phyloP scores from a whole-genome alignment of 2,797 vertebrate genomes.

The Coranthus polyacanthus region DNA sequence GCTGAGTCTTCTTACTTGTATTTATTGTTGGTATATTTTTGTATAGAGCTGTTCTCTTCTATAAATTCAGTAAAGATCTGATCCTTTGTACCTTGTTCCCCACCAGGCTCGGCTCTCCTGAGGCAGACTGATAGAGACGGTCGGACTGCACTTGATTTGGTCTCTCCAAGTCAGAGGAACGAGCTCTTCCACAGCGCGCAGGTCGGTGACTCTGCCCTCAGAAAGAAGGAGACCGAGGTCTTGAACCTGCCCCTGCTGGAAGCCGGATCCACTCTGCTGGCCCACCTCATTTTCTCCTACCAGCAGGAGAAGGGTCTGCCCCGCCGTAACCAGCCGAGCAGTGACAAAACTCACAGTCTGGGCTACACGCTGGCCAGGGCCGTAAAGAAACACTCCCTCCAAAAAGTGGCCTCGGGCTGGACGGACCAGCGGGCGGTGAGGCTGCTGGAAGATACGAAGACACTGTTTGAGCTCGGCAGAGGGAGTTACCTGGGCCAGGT shows the following conservation, averaged over 20 bases:
- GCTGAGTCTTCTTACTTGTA: too few relatives aligned
- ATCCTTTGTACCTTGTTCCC: slow-evolving; percentile 45
- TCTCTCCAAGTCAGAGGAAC: slow-evolving; percentile 79
- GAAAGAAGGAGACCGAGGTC: slow-evolving; percentile 33
- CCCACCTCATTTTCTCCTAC: slow-evolving; percentile 81
- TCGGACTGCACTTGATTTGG: slow-evolving; percentile 87
- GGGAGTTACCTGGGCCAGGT: slow-evolving; percentile 80
- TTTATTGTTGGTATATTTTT: too few relatives aligned
- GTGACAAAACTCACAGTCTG: slow-evolving; percentile 38
- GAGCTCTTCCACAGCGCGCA: slow-evolving; percentile 85
- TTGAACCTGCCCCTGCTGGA: slow-evolving; percentile 79
- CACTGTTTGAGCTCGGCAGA: slow-evolving; percentile 84
- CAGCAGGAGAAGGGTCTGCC: slow-evolving; percentile 69
- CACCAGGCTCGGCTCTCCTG: slow-evolving; percentile 89
- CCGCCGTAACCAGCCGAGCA: not conserved
- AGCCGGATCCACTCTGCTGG: slow-evolving; percentile 78
- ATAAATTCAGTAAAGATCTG: slow-evolving; percentile 2
- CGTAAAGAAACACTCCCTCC: slow-evolving; percentile 59
- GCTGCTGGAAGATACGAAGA: slow-evolving; percentile 86
- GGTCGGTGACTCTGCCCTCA: slow-evolving; percentile 62
- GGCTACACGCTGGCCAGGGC: slow-evolving; percentile 58
- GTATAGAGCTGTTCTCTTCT: too few relatives aligned
- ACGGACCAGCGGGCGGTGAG: slow-evolving; percentile 82
- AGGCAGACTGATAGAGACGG: slow-evolving; percentile 83
- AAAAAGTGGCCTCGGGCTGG: slow-evolving; percentile 76